Evolutionary conservation across 2,888 invertebrate genomes (phyloP).

Genomic region (Kuschelorhynchus macadamiae): DNA sequence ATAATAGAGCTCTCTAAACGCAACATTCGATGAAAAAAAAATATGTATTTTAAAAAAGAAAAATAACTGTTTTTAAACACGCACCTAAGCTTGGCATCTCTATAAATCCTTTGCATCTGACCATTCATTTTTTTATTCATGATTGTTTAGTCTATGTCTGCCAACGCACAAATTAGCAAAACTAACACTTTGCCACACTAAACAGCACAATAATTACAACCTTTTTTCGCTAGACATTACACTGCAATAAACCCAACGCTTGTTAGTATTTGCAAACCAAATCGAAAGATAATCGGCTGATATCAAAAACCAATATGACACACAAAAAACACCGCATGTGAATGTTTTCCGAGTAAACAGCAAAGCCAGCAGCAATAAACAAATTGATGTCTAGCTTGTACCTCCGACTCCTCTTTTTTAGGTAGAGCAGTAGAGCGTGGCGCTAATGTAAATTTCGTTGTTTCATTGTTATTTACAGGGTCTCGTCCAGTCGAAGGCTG

Average conservation of each 20-base stretch:
- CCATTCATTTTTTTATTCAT: conserved; percentile 25
- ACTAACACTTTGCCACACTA: not conserved
- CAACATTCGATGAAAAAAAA: too few species aligned
- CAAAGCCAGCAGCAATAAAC: conserved; percentile 16
- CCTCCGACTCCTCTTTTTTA: conserved; percentile 18
- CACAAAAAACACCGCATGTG: conserved; percentile 3
- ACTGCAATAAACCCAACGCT: conserved; percentile 10
- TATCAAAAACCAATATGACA: conserved; percentile 29
- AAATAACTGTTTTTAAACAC: too few species aligned
- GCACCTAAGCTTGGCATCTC: too few species aligned
- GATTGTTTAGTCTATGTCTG: too few species aligned
- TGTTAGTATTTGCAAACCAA: not conserved
- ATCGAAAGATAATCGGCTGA: conserved; percentile 9
- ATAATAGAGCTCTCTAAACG: too few species aligned
- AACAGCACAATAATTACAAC: not conserved
- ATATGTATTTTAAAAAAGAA: too few species aligned
- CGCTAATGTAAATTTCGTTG: conserved; percentile 22
- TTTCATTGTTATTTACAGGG: not conserved
- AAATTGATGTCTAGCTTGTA: conserved; percentile 20
- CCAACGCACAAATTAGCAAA: too few species aligned
- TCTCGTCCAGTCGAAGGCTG: not conserved
- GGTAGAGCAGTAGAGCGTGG: conserved; percentile 34
- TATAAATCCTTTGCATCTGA: too few species aligned
- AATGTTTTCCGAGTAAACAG: conserved; percentile 5
- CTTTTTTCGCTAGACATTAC: conserved; percentile 3